Conservation (phyloP, 1,140 invertebrate genomes). For the Drosophila leontia region DNA sequence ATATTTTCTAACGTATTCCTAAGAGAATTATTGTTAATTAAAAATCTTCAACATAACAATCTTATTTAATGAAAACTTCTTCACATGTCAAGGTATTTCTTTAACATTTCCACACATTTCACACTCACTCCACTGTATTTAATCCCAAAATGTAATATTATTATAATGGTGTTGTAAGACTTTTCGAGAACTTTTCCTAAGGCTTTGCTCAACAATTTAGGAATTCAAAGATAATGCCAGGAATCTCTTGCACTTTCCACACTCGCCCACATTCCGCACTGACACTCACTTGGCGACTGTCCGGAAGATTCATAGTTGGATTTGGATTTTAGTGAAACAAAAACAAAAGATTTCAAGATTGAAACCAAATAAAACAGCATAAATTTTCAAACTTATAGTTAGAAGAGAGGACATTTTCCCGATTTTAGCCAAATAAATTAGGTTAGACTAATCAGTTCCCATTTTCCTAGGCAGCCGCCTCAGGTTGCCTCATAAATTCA, state of each 20-base stretch:
- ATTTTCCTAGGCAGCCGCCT: slow-evolving; percentile 59
- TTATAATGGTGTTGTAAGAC: slow-evolving; percentile 5
- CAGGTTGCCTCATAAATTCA: slow-evolving; percentile 74
- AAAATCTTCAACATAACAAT: too few relatives aligned
- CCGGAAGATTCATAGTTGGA: slow-evolving; percentile 27
- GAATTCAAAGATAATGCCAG: slow-evolving; percentile 21
- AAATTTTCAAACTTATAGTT: slow-evolving; percentile 53
- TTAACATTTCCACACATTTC: not conserved
- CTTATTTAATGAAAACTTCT: not conserved
- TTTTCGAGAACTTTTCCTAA: not conserved
- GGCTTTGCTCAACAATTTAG: slow-evolving; percentile 19
- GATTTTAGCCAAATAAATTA: slow-evolving; percentile 47
- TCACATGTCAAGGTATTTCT: not conserved
- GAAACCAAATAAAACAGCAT: slow-evolving; percentile 72
- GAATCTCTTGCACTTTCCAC: slow-evolving; percentile 33
- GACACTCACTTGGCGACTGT: slow-evolving; percentile 31
- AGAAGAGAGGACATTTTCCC: not conserved
- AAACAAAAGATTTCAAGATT: slow-evolving; percentile 49
- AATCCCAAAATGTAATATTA: slow-evolving; percentile 6
- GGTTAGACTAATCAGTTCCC: slow-evolving; percentile 60
- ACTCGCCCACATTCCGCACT: slow-evolving; percentile 23
- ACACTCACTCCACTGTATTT: slow-evolving; percentile 4
- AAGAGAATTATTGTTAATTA: too few relatives aligned
- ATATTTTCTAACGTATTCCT: not conserved
- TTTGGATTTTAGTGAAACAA: slow-evolving; percentile 41